Conservation (phyloP, 2,113 vertebrate genomes). For the Scortum barcoo region DNA sequence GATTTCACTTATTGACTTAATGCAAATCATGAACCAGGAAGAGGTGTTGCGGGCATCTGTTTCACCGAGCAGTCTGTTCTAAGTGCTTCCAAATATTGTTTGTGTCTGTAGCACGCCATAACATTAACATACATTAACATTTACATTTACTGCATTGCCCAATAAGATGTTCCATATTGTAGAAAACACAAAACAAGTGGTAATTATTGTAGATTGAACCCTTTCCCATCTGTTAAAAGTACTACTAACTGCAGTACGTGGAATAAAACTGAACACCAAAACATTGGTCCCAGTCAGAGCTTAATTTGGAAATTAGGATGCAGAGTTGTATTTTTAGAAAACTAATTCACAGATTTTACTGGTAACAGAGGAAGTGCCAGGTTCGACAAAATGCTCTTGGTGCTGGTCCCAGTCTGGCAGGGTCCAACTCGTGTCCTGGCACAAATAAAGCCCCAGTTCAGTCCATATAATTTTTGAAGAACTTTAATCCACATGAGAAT, state of each 20-base stretch:
- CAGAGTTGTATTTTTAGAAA: constrained; percentile 9
- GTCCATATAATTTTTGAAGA: neutral
- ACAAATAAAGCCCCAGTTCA: constrained; percentile 13
- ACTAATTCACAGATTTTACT: neutral
- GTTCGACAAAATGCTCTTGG: constrained; percentile 3
- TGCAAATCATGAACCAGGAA: constrained; percentile 7
- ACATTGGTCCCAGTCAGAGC: neutral
- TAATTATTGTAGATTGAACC: neutral
- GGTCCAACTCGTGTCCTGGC: constrained; percentile 31
- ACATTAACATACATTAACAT: constrained; percentile 16
- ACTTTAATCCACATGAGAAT: neutral
- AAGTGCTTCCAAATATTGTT: neutral
- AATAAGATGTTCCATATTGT: neutral
- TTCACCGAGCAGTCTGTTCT: neutral
- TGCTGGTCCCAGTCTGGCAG: neutral
- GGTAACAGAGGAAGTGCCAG: constrained; percentile 10
- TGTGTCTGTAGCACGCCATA: neutral
- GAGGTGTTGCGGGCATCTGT: constrained; percentile 25
- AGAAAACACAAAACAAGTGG: neutral
- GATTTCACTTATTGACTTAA: neutral
- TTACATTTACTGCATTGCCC: neutral
- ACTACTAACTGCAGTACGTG: neutral
- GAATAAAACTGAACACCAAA: neutral
- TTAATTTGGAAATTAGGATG: neutral
- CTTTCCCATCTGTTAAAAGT: neutral